These are phyloP conservation scores for Rutilus rutilus DNA, from an alignment of 2,113 vertebrate species.

Conservation along the genomic window DNA sequence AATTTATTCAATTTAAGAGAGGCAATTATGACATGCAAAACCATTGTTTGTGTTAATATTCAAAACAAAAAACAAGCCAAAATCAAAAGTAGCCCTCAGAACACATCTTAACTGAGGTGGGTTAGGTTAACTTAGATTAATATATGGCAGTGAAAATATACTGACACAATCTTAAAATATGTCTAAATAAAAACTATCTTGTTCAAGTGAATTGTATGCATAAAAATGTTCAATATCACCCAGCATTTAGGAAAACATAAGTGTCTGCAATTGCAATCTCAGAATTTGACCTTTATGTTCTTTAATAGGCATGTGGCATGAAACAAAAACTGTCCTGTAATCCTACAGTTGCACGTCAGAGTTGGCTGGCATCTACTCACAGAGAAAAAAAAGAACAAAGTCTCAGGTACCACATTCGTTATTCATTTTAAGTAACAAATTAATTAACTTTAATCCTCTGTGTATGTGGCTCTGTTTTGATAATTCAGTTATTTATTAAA, in stretches of 20 bases:
- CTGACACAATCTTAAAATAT: neutral
- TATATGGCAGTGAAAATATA: slow-evolving; percentile 11
- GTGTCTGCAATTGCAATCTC: neutral
- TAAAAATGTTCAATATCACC: neutral
- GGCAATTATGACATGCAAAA: neutral
- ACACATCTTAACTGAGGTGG: neutral
- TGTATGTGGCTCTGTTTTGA: neutral
- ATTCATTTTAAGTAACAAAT: neutral
- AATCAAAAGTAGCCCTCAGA: neutral
- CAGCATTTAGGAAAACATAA: neutral
- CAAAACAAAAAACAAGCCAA: neutral
- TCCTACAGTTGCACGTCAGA: neutral
- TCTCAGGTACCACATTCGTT: neutral
- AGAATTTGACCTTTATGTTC: neutral
- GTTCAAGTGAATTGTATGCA: neutral
- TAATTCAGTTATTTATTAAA: neutral
- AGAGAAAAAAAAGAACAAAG: neutral
- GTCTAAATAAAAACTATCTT: neutral
- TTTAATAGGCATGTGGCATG: neutral
- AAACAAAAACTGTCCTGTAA: neutral
- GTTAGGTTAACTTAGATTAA: neutral
- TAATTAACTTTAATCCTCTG: neutral
- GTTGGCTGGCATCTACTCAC: neutral
- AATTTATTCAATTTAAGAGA: neutral
- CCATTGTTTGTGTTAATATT: neutral